Evolutionary conservation across 1,140 invertebrate species (phyloP).

Genomic region (Sinonovacula constricta): DNA sequence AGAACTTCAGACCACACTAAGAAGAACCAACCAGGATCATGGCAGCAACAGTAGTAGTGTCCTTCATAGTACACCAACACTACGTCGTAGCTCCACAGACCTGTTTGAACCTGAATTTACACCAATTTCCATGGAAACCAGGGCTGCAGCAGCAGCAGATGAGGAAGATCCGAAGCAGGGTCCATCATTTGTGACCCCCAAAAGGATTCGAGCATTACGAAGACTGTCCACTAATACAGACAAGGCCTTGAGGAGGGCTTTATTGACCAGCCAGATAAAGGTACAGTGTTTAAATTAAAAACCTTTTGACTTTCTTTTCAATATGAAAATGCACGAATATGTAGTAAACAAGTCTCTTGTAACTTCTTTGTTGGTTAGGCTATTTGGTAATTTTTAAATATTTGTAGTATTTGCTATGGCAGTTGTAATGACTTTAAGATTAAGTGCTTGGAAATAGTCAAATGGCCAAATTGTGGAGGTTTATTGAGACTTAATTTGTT

Average conservation of each 20-base stretch:
- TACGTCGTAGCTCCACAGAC: constrained; percentile 36
- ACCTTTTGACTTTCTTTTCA: too few relatives aligned
- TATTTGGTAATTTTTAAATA: too few relatives aligned
- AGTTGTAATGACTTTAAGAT: too few relatives aligned
- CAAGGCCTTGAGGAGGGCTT: constrained; percentile 39
- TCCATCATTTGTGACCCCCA: constrained; percentile 57
- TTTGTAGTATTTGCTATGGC: too few relatives aligned
- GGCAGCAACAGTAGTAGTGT: constrained; percentile 10
- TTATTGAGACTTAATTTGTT: too few relatives aligned
- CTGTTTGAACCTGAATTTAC: constrained; percentile 58
- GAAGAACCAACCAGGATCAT: not conserved
- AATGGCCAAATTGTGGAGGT: too few relatives aligned
- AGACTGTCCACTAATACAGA: constrained; percentile 64
- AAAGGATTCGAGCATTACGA: constrained; percentile 45
- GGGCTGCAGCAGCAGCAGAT: not conserved
- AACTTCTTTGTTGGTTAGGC: too few relatives aligned
- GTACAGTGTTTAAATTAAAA: too few relatives aligned
- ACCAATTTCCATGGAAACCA: constrained; percentile 49
- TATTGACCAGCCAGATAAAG: constrained; percentile 58
- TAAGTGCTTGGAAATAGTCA: too few relatives aligned
- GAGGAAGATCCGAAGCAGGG: not conserved
- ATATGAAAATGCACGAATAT: too few relatives aligned
- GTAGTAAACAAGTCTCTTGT: too few relatives aligned
- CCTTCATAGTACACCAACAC: constrained; percentile 62
- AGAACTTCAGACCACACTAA: not conserved